phyloP scores from a whole-genome alignment of 2,113 vertebrate species.

The Cinclus mexicanus region DNA sequence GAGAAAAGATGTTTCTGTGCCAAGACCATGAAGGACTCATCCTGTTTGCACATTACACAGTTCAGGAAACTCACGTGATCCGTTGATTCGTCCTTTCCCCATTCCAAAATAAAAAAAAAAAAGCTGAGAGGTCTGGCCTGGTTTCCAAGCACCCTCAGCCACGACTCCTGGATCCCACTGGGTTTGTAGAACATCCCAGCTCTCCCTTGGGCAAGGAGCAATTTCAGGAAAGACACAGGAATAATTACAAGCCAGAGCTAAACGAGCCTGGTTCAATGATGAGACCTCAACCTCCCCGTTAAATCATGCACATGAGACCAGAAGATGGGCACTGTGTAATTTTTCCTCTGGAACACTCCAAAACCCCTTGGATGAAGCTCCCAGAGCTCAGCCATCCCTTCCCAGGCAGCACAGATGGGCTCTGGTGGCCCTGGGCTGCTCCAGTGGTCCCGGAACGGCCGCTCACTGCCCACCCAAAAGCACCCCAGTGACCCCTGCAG shows the following conservation, averaged over 20 bases:
- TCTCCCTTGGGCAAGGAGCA: not conserved
- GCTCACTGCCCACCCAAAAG: rapidly evolving
- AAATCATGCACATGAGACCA: rapidly evolving
- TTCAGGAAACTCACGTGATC: not conserved
- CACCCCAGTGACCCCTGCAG: not conserved
- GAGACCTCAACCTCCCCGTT: not conserved
- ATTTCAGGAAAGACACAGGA: not conserved
- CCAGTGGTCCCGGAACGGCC: rapidly evolving
- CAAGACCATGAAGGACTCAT: not conserved
- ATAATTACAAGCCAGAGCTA: not conserved
- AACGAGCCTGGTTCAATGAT: not conserved
- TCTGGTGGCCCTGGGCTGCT: not conserved
- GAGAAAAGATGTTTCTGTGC: not conserved
- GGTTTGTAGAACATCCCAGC: not conserved
- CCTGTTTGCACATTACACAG: not conserved
- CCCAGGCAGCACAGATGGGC: not conserved
- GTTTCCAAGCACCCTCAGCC: not conserved
- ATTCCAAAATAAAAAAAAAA: not conserved
- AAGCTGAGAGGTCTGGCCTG: not conserved
- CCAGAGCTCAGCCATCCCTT: not conserved
- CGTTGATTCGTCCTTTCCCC: not conserved
- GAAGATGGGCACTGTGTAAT: rapidly evolving
- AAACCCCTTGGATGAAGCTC: not conserved
- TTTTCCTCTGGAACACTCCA: not conserved
- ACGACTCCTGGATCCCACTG: not conserved